These are phyloP conservation scores for Meteorus colon DNA, from an alignment of 2,888 invertebrate species.

Conservation along the genomic window DNA sequence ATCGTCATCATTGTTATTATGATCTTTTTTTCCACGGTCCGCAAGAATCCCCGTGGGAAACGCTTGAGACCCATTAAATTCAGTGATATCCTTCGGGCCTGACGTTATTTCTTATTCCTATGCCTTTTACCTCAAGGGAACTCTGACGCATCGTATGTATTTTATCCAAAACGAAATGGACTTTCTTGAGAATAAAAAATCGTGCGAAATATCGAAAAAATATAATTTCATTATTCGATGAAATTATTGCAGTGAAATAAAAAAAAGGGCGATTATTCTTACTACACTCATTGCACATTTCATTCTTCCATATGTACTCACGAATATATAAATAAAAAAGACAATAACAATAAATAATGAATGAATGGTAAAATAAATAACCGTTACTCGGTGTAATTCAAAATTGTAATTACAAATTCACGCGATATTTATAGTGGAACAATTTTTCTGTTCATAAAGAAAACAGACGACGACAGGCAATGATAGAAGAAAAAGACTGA, in stretches of 20 bases:
- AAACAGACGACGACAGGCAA: background rate
- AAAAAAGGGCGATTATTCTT: background rate
- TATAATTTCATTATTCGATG: no score
- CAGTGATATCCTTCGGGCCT: slow-evolving; percentile 28
- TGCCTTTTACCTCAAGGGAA: slow-evolving; percentile 7
- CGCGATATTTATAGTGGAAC: background rate
- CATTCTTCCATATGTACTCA: no score
- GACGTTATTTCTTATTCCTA: slow-evolving; percentile 21
- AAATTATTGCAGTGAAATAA: background rate
- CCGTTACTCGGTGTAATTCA: background rate
- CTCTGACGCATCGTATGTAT: background rate
- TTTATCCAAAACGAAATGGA: background rate
- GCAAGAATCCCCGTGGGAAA: slow-evolving; percentile 26
- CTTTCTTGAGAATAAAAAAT: background rate
- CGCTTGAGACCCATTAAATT: slow-evolving; percentile 34
- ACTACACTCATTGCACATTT: no score
- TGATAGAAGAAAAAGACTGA: background rate
- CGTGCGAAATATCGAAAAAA: background rate
- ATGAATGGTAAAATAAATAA: background rate
- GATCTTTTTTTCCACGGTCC: background rate
- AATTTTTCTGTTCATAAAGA: background rate
- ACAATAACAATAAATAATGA: background rate
- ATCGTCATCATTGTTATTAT: background rate
- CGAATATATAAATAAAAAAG: no score
- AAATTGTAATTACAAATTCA: background rate